Evolutionary conservation across 2,888 invertebrate genomes (phyloP).

Genomic region (Gryllus longicercus): DNA sequence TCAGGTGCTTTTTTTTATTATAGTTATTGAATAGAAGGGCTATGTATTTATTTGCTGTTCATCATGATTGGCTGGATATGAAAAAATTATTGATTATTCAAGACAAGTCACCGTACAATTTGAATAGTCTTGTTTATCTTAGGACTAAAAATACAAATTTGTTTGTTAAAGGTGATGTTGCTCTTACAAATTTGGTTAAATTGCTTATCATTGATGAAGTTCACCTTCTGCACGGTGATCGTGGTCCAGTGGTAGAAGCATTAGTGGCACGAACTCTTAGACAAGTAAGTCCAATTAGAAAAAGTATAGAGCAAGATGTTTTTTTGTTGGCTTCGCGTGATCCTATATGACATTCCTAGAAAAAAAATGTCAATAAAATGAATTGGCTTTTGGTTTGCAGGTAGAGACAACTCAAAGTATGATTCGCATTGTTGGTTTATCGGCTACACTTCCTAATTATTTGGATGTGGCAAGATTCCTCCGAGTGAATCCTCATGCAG

Average conservation of each 20-base stretch:
- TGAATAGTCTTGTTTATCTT: neutral
- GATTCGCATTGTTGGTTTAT: conserved; percentile 94
- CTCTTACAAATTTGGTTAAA: conserved; percentile 84
- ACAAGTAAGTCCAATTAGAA: conserved; percentile 53
- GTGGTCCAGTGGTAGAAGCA: conserved; percentile 97
- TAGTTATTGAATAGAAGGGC: conserved; percentile 33
- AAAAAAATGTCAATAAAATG: neutral
- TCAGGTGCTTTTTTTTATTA: conserved; percentile 63
- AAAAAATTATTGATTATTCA: neutral
- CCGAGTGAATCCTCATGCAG: conserved; percentile 83
- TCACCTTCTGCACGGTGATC: conserved; percentile 91
- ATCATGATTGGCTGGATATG: neutral
- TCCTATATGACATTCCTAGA: neutral
- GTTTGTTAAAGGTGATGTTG: conserved; percentile 67
- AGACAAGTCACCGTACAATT: neutral
- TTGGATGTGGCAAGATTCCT: conserved; percentile 92
- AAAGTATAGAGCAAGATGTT: neutral
- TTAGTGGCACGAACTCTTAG: conserved; percentile 92
- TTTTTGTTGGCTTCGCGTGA: neutral
- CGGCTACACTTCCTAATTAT: conserved; percentile 97
- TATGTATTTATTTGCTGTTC: neutral
- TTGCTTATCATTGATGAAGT: conserved; percentile 96
- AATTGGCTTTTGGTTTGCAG: conserved; percentile 39
- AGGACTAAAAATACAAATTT: neutral
- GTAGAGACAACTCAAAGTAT: conserved; percentile 88